Evolutionary conservation across 2,113 vertebrate genomes (phyloP).

Genomic region (Ceuthmochares aereus): DNA sequence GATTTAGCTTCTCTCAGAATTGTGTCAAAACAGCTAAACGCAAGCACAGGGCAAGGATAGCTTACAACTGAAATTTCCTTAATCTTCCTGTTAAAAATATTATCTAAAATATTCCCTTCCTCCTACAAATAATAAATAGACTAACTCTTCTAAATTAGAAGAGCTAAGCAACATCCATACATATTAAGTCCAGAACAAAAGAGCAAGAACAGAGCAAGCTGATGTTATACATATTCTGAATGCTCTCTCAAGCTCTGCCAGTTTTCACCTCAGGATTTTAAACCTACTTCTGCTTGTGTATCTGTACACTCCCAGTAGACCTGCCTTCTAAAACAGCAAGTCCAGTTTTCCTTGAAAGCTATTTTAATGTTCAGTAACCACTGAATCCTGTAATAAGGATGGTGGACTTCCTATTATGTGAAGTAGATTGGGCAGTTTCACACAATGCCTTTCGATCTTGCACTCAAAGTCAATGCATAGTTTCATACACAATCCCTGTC

Average conservation of each 20-base stretch:
- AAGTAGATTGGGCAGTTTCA: background rate
- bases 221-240: background rate
- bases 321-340: background rate
- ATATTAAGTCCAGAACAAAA: background rate
- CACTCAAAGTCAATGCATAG: no score
- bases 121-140: no score
- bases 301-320: background rate
- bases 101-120: background rate
- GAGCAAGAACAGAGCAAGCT: background rate
- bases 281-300: background rate
- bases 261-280: background rate
- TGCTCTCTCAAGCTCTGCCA: background rate
- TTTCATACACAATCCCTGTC: background rate
- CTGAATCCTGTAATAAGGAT: background rate
- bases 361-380: background rate
- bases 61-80: background rate
- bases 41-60: background rate
- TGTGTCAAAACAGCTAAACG: background rate
- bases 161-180: no score
- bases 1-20: background rate
- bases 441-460: background rate
- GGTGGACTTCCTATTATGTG: rapidly evolving
- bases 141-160: background rate
- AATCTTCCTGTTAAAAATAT: background rate
- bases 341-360: no score